Percentiles rank a stretch among this genome's conserved stretches.
Evolutionary conservation across 2,888 invertebrate genomes (phyloP).

Genomic region (Carcina quercana): DNA sequence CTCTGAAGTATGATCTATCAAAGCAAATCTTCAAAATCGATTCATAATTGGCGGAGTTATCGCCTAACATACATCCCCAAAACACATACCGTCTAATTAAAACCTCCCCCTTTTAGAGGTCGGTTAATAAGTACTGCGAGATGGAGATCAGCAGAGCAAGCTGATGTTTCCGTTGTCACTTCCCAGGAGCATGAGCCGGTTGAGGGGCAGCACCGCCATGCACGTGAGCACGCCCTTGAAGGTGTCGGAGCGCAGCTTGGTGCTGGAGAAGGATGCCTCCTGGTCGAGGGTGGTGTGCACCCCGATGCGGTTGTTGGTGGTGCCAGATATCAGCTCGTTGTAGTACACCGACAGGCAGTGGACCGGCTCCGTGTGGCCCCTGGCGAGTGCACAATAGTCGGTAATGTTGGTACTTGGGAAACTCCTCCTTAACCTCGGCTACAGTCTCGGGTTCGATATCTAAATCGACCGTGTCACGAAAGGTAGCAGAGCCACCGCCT

Average conservation of each 20-base stretch:
- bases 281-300: constrained; percentile 84
- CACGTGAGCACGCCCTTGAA: constrained; percentile 94
- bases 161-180: constrained; percentile 93
- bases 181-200: constrained; percentile 90
- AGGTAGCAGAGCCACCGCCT: no score
- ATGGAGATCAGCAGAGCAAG: constrained; percentile 80
- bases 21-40: no score
- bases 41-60: no score
- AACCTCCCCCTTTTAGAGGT: no score
- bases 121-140: no score
- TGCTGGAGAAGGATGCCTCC: constrained; percentile 86
- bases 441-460: no score
- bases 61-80: no score
- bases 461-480: no score
- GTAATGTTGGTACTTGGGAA: no score
- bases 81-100: no score
- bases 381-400: constrained; percentile 35
- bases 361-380: constrained; percentile 94
- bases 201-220: constrained; percentile 91
- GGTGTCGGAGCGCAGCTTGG: constrained; percentile 89
- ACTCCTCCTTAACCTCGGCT: no score
- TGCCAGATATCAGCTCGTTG: constrained; percentile 90
- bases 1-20: no score
- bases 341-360: constrained; percentile 89
- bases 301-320: constrained; percentile 94